Conservation (phyloP, 37 sponge, comb jelly and placozoan genomes). For the Aplysina aerophoba region DNA sequence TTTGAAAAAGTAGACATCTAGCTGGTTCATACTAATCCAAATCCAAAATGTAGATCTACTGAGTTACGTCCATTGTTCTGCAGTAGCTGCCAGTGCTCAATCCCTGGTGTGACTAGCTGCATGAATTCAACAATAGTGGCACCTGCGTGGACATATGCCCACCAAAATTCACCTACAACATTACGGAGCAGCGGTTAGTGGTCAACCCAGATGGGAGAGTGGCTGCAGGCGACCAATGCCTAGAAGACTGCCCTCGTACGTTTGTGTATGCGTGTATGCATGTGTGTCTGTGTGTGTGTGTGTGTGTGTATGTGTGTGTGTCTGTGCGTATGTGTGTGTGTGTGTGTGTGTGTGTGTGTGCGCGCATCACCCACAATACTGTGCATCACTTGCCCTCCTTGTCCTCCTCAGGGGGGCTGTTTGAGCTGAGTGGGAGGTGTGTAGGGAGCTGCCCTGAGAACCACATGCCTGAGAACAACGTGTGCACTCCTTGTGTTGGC, state of each 20-base stretch:
- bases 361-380: neutral
- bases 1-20: no score
- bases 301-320: slow-evolving; percentile 7
- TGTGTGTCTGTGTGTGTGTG: slow-evolving; percentile 20
- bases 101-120: slow-evolving; percentile 46
- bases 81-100: neutral
- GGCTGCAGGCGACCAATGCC: slow-evolving; percentile 49
- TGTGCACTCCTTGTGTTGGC: slow-evolving; percentile 46
- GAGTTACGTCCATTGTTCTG: neutral
- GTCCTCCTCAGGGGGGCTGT: neutral
- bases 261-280: neutral
- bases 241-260: slow-evolving; percentile 59
- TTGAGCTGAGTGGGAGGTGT: neutral
- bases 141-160: slow-evolving; percentile 69
- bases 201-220: slow-evolving; percentile 55
- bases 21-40: no score
- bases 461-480: neutral
- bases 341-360: slow-evolving; percentile 31
- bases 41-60: no score
- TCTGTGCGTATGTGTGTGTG: slow-evolving; percentile 28
- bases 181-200: slow-evolving; percentile 14
- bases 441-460: neutral
- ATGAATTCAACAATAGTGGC: slow-evolving; percentile 68
- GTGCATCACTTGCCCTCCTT: no score
- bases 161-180: slow-evolving; percentile 40